A percentile compares a stretch with the other conserved stretches of the same genome.
phyloP scores from a whole-genome alignment of 2,797 vertebrate genomes.

The Oophaga sylvatica region DNA sequence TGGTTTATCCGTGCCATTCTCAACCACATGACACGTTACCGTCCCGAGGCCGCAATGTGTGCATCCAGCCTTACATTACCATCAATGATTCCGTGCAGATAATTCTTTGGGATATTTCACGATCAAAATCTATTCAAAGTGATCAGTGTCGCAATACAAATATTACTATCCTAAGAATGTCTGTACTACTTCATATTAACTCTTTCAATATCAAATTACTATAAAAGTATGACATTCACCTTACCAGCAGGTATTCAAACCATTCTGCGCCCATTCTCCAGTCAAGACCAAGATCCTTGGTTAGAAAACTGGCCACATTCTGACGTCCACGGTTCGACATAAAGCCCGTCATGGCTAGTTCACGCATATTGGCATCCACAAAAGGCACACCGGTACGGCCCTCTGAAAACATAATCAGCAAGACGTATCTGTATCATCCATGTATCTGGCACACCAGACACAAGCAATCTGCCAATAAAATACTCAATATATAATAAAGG shows the following conservation, averaged over 20 bases:
- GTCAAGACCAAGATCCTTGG: constrained; percentile 84
- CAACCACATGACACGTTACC: no score
- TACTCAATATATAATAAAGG: background rate
- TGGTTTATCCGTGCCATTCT: no score
- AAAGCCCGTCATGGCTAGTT: constrained; percentile 80
- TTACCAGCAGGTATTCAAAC: constrained; percentile 83
- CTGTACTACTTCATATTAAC: background rate
- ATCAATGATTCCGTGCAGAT: no score
- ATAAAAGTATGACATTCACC: background rate
- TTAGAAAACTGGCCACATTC: constrained; percentile 85
- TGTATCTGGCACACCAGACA: background rate
- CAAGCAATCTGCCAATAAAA: background rate
- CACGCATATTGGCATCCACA: constrained; percentile 85
- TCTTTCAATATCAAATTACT: background rate
- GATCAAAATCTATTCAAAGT: no score
- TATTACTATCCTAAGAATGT: no score
- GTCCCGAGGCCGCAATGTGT: no score
- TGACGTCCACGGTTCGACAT: constrained; percentile 87
- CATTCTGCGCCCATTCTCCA: constrained; percentile 87
- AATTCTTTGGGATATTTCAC: no score
- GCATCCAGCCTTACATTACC: no score
- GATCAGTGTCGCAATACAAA: no score
- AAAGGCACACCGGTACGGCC: constrained; percentile 83
- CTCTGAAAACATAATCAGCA: constrained; percentile 68
- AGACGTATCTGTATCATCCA: background rate